Conservation (phyloP, 2,113 vertebrate genomes). For the Leptosomus discolor region DNA sequence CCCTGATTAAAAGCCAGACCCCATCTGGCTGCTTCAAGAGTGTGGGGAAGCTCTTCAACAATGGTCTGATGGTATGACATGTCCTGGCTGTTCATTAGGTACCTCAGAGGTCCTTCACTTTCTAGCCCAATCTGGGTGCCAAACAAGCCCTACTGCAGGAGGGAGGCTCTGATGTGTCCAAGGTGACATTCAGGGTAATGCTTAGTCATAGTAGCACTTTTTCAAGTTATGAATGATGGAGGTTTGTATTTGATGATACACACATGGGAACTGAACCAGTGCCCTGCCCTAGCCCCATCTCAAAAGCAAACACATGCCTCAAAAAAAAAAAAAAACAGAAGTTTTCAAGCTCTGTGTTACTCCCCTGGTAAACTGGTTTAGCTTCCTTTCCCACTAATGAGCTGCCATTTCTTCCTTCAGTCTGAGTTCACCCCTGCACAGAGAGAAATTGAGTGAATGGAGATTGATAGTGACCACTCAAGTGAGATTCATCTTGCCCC, state of each 20-base stretch:
- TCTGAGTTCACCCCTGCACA: background rate
- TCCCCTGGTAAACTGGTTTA: background rate
- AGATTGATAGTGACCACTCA: background rate
- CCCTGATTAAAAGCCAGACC: slow-evolving; percentile 38
- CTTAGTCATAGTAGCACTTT: background rate
- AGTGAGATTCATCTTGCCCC: background rate
- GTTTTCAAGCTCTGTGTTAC: background rate
- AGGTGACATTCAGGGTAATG: background rate
- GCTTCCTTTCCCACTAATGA: background rate
- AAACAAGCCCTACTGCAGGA: background rate
- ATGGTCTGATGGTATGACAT: slow-evolving; percentile 67
- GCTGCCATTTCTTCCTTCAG: background rate
- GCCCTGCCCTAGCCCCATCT: background rate
- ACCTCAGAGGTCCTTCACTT: background rate
- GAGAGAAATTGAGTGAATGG: background rate
- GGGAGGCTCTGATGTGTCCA: background rate
- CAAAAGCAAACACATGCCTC: background rate
- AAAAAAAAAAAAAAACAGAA: background rate
- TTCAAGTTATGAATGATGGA: background rate
- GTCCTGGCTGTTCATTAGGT: background rate
- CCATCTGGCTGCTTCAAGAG: slow-evolving; percentile 69
- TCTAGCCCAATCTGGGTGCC: background rate
- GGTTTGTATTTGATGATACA: background rate
- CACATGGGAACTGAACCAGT: background rate
- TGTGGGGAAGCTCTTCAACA: slow-evolving; percentile 72